Conservation (phyloP, 1,140 invertebrate species). For the Musca vetustissima region DNA sequence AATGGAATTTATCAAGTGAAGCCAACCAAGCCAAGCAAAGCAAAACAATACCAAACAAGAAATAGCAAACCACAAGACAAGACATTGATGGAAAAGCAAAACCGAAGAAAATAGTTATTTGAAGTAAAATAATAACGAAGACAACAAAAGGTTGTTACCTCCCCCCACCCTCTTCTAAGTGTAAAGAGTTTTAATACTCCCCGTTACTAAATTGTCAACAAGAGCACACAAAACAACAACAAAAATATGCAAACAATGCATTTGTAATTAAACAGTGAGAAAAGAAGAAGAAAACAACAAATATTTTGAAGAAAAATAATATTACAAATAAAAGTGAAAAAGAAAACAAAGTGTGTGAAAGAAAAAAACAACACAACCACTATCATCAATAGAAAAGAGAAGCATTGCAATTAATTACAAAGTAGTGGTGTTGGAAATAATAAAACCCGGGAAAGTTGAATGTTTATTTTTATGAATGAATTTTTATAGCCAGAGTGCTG, state of each 20-base stretch:
- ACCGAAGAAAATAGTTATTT: neutral
- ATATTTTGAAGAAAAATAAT: too few relatives aligned
- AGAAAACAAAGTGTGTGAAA: too few relatives aligned
- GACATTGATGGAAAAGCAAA: neutral
- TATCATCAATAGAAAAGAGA: too few relatives aligned
- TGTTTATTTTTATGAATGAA: too few relatives aligned
- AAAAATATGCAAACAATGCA: conserved; percentile 22
- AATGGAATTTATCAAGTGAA: conserved; percentile 23
- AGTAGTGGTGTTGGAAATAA: too few relatives aligned
- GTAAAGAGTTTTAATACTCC: neutral
- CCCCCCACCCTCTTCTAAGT: too few relatives aligned
- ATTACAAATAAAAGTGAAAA: too few relatives aligned
- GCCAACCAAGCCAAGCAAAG: neutral
- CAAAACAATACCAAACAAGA: neutral
- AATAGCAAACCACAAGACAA: neutral
- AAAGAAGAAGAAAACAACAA: too few relatives aligned
- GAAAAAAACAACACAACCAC: too few relatives aligned
- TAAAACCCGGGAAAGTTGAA: too few relatives aligned
- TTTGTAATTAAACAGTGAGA: neutral
- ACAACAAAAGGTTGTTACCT: conserved; percentile 4
- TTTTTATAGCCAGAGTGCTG: too few relatives aligned
- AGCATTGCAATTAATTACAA: too few relatives aligned
- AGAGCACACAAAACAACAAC: neutral
- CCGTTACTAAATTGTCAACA: neutral
- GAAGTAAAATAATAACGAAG: neutral